Conservation (phyloP, 2,113 vertebrate species). For the Xiphias gladius region DNA sequence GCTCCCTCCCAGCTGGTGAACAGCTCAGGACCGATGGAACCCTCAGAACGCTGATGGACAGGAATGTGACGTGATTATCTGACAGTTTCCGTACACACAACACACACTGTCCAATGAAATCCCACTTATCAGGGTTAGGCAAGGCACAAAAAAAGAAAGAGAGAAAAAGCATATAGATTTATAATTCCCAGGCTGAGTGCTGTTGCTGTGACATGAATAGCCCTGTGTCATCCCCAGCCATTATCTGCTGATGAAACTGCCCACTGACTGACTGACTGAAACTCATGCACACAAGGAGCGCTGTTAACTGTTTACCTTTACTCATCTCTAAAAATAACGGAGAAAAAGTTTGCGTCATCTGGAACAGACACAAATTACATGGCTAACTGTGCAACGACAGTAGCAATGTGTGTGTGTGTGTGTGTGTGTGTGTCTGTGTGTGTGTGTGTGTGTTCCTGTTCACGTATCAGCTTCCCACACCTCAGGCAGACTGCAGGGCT, state of each 20-base stretch:
- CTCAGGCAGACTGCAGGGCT: conserved; percentile 28
- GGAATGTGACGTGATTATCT: conserved; percentile 22
- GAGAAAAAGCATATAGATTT: background rate
- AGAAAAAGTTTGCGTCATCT: conserved; percentile 43
- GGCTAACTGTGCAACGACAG: background rate
- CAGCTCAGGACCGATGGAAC: conserved; percentile 23
- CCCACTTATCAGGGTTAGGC: background rate
- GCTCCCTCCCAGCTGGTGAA: conserved; percentile 28
- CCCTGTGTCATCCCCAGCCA: background rate
- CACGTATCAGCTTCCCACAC: conserved; percentile 34
- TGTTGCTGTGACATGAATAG: background rate
- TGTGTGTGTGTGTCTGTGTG: too few species aligned
- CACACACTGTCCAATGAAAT: background rate
- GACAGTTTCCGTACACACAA: background rate
- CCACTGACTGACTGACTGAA: conserved; percentile 28
- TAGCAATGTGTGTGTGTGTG: conserved; percentile 19
- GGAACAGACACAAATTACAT: conserved; percentile 28
- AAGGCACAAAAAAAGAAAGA: background rate
- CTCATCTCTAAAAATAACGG: conserved; percentile 52
- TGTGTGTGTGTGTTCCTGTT: conserved; percentile 19
- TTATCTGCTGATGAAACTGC: conserved; percentile 6
- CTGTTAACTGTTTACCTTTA: conserved; percentile 49
- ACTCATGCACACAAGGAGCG: background rate
- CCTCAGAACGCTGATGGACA: background rate
- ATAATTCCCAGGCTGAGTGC: background rate